These are phyloP conservation scores for Muscidifurax raptorellus DNA, from an alignment of 1,140 invertebrate genomes.

Conservation along the genomic window DNA sequence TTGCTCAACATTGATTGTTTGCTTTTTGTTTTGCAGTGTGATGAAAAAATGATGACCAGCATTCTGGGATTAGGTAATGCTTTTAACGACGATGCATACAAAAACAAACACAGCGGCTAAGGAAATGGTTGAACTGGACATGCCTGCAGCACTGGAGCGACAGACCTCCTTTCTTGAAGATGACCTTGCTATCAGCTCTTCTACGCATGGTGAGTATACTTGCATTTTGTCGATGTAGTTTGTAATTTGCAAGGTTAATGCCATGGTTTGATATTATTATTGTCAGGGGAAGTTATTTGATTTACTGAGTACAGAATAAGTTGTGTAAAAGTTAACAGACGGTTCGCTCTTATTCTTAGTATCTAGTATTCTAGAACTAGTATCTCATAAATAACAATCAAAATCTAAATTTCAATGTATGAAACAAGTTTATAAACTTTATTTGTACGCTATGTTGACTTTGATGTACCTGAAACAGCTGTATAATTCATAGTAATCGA, in stretches of 20 bases:
- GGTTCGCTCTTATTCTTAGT: background rate
- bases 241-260: too few species aligned
- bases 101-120: constrained; percentile 48
- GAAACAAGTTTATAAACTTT: background rate
- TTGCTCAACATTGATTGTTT: background rate
- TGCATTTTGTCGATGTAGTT: background rate
- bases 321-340: background rate
- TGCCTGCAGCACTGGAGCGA: constrained; percentile 46
- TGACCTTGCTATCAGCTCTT: constrained; percentile 61
- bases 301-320: background rate
- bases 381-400: background rate
- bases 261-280: background rate
- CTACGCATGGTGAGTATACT: constrained; percentile 52
- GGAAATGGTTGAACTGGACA: constrained; percentile 49
- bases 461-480: background rate
- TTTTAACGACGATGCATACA: constrained; percentile 19
- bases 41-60: background rate
- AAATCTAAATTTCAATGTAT: background rate
- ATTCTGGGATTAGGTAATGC: background rate
- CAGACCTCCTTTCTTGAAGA: constrained; percentile 59
- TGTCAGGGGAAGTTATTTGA: too few species aligned
- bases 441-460: background rate
- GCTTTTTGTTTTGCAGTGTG: constrained; percentile 12
- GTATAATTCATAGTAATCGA: too few species aligned
- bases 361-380: background rate